These are phyloP conservation scores for Ptilonorhynchus violaceus DNA, from an alignment of 2,113 vertebrate genomes.

Conservation along the genomic window DNA sequence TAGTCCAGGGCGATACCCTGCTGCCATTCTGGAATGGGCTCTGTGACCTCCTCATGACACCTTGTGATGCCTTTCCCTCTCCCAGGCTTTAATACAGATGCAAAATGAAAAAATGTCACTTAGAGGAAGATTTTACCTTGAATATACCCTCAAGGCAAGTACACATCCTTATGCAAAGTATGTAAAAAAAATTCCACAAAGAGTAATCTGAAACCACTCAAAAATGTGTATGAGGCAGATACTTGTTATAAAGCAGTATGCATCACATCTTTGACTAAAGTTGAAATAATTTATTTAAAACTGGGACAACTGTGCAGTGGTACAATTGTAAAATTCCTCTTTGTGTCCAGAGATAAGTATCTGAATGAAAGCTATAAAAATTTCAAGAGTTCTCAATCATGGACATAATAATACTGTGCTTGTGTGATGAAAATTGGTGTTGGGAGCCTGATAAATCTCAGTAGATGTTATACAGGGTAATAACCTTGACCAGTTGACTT, in stretches of 20 bases:
- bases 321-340: background rate
- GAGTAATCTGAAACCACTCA: background rate
- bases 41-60: background rate
- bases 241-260: background rate
- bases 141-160: background rate
- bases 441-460: background rate
- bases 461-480: background rate
- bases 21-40: background rate
- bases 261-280: background rate
- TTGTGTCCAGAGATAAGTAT: slow-evolving; percentile 16
- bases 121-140: background rate
- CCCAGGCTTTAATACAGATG: background rate
- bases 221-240: background rate
- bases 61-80: background rate
- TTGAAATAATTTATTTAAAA: slow-evolving; percentile 15
- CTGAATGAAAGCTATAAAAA: slow-evolving; percentile 14
- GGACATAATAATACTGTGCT: background rate
- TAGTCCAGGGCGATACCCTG: background rate
- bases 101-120: background rate
- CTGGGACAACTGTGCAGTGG: background rate
- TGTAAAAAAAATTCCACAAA: background rate
- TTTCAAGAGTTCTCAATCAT: slow-evolving; percentile 6
- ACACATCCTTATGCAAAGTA: background rate
- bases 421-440: slow-evolving; percentile 6
- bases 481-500: background rate